Evolutionary conservation across 1,140 invertebrate genomes (phyloP).

Genomic region (Caenorhabditis elegans): DNA sequence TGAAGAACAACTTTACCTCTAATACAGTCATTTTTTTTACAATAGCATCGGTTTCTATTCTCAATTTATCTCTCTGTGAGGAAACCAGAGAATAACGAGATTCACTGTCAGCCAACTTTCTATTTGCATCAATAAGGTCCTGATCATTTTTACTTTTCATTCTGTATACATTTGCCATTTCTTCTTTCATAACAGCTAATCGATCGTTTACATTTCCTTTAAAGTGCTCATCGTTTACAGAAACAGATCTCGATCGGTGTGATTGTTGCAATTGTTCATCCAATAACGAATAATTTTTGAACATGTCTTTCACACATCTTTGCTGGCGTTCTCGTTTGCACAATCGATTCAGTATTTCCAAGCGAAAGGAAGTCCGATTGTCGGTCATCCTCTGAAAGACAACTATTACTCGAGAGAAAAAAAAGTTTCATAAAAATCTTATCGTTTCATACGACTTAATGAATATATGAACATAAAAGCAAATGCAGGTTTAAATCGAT

Average conservation of each 20-base stretch:
- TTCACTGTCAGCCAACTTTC: neutral
- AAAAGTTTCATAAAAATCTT: neutral
- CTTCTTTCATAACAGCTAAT: neutral
- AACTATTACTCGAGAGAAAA: neutral
- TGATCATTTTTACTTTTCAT: slow-evolving; percentile 13
- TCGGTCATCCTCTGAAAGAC: neutral
- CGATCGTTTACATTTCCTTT: neutral
- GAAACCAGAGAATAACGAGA: neutral
- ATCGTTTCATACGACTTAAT: no score
- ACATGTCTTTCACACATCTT: neutral
- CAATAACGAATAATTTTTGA: neutral
- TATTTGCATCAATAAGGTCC: neutral
- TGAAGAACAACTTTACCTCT: neutral
- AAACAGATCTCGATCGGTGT: neutral
- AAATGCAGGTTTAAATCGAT: no score
- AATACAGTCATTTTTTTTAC: neutral
- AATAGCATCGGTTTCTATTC: neutral
- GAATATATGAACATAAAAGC: no score
- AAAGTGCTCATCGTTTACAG: neutral
- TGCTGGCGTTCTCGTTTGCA: neutral
- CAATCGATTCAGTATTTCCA: neutral
- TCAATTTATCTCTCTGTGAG: neutral
- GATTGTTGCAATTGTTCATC: neutral
- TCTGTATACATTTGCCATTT: slow-evolving; percentile 20
- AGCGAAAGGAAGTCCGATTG: neutral